Conservation (phyloP, 2,113 vertebrate species). For the Microcebus murinus region DNA sequence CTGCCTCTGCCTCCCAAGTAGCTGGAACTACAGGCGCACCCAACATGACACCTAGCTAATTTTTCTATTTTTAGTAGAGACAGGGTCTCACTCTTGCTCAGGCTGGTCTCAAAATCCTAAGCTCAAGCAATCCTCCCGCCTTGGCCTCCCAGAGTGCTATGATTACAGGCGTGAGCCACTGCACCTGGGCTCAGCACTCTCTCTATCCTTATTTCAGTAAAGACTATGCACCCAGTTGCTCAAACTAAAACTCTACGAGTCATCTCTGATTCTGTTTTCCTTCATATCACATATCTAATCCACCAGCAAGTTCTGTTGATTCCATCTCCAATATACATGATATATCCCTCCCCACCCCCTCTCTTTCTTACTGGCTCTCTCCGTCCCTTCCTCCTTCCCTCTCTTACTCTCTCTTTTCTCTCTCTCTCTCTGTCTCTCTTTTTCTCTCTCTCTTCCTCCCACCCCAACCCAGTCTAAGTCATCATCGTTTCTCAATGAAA, state of each 20-base stretch:
- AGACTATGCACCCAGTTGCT: not conserved
- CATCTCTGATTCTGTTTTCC: slow-evolving; percentile 8
- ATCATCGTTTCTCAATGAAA: not conserved
- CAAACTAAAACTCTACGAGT: not conserved
- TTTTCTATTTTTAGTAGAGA: too few relatives aligned
- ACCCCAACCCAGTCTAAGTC: not conserved
- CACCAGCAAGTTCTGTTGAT: not conserved
- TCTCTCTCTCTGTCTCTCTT: not conserved
- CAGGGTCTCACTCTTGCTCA: too few relatives aligned
- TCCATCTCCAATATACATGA: not conserved
- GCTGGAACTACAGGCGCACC: too few relatives aligned
- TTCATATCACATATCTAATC: not conserved
- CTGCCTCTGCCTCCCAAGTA: too few relatives aligned
- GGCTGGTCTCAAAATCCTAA: too few relatives aligned
- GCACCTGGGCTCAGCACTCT: not conserved
- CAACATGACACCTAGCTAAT: too few relatives aligned
- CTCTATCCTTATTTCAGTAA: slow-evolving; percentile 6
- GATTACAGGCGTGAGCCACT: too few relatives aligned
- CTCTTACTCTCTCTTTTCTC: not conserved
- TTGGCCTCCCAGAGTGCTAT: too few relatives aligned
- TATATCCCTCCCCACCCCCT: not conserved
- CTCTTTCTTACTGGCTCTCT: not conserved
- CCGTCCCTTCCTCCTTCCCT: not conserved
- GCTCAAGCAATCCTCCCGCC: too few relatives aligned
- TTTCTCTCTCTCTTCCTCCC: not conserved